A percentile compares a stretch with the other conserved stretches of the same genome.
Conservation (phyloP, 2,797 vertebrate genomes). For the Atherinosoma microstoma region DNA sequence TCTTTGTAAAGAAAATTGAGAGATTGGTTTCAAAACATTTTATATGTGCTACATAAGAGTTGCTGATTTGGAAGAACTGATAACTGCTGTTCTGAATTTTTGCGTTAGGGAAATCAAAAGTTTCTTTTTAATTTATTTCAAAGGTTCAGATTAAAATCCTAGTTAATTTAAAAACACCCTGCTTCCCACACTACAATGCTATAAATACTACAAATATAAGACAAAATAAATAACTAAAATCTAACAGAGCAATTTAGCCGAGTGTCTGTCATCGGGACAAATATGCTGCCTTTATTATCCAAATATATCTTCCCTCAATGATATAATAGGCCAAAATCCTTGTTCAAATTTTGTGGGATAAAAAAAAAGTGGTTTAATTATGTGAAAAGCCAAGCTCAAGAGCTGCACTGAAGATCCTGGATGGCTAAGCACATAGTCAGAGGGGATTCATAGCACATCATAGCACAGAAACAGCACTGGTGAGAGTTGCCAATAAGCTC, state of each 20-base stretch:
- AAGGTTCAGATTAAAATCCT: not conserved
- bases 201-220: not conserved
- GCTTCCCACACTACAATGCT: too few relatives aligned
- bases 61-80: not conserved
- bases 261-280: not conserved
- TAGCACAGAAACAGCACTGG: too few relatives aligned
- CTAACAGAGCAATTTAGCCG: not conserved
- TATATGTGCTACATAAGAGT: not conserved
- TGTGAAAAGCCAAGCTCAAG: not conserved
- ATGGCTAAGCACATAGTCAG: too few relatives aligned
- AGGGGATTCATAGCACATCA: too few relatives aligned
- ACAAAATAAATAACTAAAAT: not conserved
- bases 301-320: not conserved
- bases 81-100: not conserved
- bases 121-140: not conserved
- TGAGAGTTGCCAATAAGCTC: too few relatives aligned
- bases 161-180: not conserved
- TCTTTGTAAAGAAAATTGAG: not conserved
- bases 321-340: not conserved
- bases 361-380: not conserved
- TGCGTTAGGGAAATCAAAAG: not conserved
- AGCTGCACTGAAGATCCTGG: not conserved
- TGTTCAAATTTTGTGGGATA: not conserved
- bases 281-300: not conserved
- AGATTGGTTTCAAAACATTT: not conserved